A percentile compares a stretch with the other conserved stretches of the same genome.
These are phyloP conservation scores for Anguilla pacifica DNA, from an alignment of 2,797 vertebrate genomes.

Conservation along the genomic window DNA sequence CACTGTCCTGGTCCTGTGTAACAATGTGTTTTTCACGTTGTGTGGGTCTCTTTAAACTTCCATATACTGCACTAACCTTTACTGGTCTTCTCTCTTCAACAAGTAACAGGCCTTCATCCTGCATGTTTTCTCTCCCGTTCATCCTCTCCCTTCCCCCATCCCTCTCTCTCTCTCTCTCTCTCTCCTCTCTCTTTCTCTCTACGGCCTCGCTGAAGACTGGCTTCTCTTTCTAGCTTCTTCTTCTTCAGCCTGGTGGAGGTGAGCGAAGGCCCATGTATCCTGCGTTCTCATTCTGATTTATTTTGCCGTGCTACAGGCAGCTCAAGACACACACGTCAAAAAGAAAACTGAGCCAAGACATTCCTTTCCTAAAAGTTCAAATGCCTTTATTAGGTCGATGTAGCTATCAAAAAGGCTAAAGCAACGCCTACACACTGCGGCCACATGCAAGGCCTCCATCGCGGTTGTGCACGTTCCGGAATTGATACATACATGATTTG, in stretches of 20 bases:
- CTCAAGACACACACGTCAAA: neutral
- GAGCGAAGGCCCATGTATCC: constrained; percentile 59
- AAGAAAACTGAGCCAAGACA: neutral
- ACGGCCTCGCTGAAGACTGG: constrained; percentile 71
- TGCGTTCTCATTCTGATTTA: neutral
- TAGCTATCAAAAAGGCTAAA: neutral
- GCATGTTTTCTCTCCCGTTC: constrained; percentile 57
- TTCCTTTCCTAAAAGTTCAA: neutral
- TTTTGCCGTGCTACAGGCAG: neutral
- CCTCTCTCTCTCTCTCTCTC: constrained; percentile 40
- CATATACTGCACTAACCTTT: constrained; percentile 36
- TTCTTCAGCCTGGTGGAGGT: constrained; percentile 72
- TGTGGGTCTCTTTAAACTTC: neutral
- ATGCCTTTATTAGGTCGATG: neutral
- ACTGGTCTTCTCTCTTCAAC: constrained; percentile 55
- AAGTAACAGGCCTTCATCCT: constrained; percentile 42
- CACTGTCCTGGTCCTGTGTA: neutral
- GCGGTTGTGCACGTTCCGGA: neutral
- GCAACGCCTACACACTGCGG: neutral
- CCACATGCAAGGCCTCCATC: neutral
- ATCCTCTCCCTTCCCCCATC: constrained; percentile 17
- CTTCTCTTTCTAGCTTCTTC: constrained; percentile 70
- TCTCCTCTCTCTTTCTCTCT: constrained; percentile 43
- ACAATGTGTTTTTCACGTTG: neutral
- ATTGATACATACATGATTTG: neutral